Conservation (phyloP, 2,113 vertebrate genomes). For the Phalacrocorax carbo region DNA sequence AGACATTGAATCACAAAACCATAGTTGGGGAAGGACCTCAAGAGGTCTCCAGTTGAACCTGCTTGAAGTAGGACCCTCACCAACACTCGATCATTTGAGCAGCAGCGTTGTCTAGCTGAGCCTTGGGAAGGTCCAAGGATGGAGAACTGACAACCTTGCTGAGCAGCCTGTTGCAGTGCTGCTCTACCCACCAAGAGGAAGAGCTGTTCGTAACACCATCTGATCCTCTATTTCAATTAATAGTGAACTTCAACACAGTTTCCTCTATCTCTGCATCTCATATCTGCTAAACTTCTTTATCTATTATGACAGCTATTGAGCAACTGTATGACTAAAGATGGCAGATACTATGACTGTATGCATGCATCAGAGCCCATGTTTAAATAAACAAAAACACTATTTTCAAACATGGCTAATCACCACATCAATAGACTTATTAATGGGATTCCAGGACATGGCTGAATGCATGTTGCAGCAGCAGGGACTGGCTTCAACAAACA, state of each 20-base stretch:
- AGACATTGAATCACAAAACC: not conserved
- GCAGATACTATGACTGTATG: constrained; percentile 34
- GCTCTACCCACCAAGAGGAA: not conserved
- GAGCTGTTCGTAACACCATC: not conserved
- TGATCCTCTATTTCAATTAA: not conserved
- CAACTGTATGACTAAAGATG: constrained; percentile 53
- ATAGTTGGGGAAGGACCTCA: not conserved
- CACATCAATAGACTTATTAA: constrained; percentile 60
- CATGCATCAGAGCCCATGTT: not conserved
- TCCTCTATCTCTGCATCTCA: not conserved
- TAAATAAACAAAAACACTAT: constrained; percentile 47
- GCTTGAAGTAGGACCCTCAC: not conserved
- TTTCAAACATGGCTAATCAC: constrained; percentile 60
- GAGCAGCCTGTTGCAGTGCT: not conserved
- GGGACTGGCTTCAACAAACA: constrained; percentile 45
- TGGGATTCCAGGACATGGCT: constrained; percentile 29
- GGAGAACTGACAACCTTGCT: not conserved
- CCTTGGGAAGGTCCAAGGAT: not conserved
- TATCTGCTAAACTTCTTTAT: not conserved
- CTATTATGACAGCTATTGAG: constrained; percentile 48
- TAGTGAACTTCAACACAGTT: constrained; percentile 18
- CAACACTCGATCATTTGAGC: not conserved
- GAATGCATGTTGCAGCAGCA: constrained; percentile 56
- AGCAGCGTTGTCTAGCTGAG: not conserved
- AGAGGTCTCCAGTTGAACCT: not conserved